Evolutionary conservation across 2,113 vertebrate genomes (phyloP), one percentile per base, ranked within the genome.

Genomic region (Macrotus californicus): DNA sequence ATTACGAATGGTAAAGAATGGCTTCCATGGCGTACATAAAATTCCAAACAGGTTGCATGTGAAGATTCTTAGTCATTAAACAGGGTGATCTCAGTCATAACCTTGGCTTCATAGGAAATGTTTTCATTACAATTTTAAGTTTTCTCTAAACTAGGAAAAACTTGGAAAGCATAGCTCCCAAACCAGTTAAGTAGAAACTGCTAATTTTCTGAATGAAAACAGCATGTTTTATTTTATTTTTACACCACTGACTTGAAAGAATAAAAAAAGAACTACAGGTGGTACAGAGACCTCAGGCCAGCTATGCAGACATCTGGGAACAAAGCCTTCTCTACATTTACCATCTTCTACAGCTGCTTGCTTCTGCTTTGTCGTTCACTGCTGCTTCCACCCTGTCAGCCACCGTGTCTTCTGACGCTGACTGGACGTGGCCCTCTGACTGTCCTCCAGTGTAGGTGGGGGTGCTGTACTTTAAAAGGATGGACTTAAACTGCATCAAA

Each of bases 381-480:
- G 96, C 93, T 75, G 93, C 64, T 48, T 94, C 94, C 34, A 88
- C 73, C n/a, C 88, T 93, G 52, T 97, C 94, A 70, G 92, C 97
- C n/a, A 72, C 76, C 18, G 95, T 93, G 0, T 96, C 54, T 7
- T 98, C 98, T 2, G 98, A 93, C 6, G 97, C 29, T 7, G 97
- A 84, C 0, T 97, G 97, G 36, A 97, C 6, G 0, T 94, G 84
- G 66, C 97, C 75, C 52, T 98, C 98, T 13, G 98, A 14, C 52
- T 98, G 98, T 3, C 97, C 97, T 46, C 96, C 98, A 0, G 97
- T 95, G 21, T 98, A 99, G 0, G 99, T 99, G 66, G 99, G 99
- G 1, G 98, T 98, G 96, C 99, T 99, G 98, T 99, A 99, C 96
- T 99, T 99, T 73, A 98, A 98, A 3, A 99, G 99, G 54, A 99